Base-by-base conservation (phyloP, 2,113 vertebrate species). In the Uria aalge region DNA sequence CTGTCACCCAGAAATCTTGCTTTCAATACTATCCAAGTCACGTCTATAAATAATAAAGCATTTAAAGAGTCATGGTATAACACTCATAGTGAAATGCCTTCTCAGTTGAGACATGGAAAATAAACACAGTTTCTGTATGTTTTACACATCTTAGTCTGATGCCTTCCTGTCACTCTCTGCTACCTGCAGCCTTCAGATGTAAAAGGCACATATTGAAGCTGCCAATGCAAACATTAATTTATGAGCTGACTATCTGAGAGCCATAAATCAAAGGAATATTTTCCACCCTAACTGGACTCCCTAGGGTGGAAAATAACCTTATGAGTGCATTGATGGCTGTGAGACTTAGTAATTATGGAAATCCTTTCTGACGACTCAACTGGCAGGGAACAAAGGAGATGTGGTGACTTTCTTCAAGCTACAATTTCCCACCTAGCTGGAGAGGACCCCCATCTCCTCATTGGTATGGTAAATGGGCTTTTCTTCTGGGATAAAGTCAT, bases 21-120 rank as follows among this genome's bases (percentile, higher is more conserved):
- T 95, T 92, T 93, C 66, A 27, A 71, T 87, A 72, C 62, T 73
- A 63, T 60, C 40, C 48, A 20, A 95, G 69, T 80, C 71, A 84
- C 81, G 78, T 63, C 94, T 95, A 69, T 84, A 94, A 97, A 92
- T 92, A 90, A 94, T 64, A 45, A 89, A 83, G 21, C 64, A 94
- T 93, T 91, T 87, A 78, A 94, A 90, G 5, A 82, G 38, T 55
- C 80, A 47, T 1, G 3, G 50, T 71, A 1, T 83, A 94, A 92
- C 72, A 87, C 40, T 74, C 55, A 24, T 12, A 63, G 71, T 45
- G 55, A 96, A 97, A 95, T 91, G 86, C 81, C 67, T 96, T 88
- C 86, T 93, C 86, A 80, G 67, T 75, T 78, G 63, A 88, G 77
- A 85, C 86, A 74, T 5, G 15, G 68, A 92, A 96, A 94, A 92